These are phyloP conservation scores for Axea sp. DNA, from an alignment of 2,888 invertebrate species.

Conservation along the genomic window DNA sequence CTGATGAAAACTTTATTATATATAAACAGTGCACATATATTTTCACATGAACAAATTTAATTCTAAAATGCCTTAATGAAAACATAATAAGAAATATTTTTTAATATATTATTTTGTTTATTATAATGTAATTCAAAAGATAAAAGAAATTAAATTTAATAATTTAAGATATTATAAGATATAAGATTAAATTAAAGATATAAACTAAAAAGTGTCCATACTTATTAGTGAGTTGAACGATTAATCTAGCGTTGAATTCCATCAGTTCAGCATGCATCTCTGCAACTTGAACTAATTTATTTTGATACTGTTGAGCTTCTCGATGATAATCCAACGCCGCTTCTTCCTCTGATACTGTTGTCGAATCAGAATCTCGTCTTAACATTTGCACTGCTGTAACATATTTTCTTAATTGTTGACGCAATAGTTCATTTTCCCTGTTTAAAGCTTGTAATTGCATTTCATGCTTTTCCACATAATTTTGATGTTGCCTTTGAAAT, in stretches of 20 bases:
- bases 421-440: slow-evolving; percentile 91
- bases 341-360: slow-evolving; percentile 74
- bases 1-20: no score
- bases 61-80: no score
- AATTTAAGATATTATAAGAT: no score
- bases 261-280: slow-evolving; percentile 97
- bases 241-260: slow-evolving; percentile 93
- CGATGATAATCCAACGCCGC: slow-evolving; percentile 81
- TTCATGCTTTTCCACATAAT: slow-evolving; percentile 76
- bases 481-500: slow-evolving; percentile 77
- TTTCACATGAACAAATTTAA: no score
- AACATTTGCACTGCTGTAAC: slow-evolving; percentile 93
- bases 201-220: no score
- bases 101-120: no score
- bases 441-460: slow-evolving; percentile 83
- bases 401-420: slow-evolving; percentile 91
- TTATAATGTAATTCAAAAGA: no score
- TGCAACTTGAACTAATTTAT: slow-evolving; percentile 93
- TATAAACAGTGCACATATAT: no score
- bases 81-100: no score
- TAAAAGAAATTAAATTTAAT: no score
- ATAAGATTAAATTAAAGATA: no score
- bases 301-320: slow-evolving; percentile 90
- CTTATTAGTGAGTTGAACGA: slow-evolving; percentile 83
- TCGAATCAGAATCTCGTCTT: slow-evolving; percentile 81